phyloP scores from a whole-genome alignment of 2,797 vertebrate species.

The Anguilla megastoma region DNA sequence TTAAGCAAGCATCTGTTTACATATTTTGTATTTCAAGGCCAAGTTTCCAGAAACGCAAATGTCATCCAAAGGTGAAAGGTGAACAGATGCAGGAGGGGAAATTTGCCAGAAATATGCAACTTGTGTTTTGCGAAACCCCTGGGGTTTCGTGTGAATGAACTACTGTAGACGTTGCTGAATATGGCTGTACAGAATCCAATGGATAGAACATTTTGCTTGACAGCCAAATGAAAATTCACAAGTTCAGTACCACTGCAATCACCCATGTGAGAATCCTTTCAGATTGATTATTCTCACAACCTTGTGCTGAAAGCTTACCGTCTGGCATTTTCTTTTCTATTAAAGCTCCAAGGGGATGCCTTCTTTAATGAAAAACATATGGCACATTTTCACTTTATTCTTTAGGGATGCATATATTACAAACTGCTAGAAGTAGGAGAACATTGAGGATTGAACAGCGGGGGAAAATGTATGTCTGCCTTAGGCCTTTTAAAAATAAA shows the following conservation, averaged over 20 bases:
- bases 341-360: neutral
- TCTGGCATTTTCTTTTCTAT: neutral
- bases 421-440: neutral
- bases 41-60: slow-evolving; percentile 66
- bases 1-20: neutral
- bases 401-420: neutral
- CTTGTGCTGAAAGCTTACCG: neutral
- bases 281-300: neutral
- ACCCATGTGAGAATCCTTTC: neutral
- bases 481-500: neutral
- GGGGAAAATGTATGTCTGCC: neutral
- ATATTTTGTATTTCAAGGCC: slow-evolving; percentile 59
- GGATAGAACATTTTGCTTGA: neutral
- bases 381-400: slow-evolving; percentile 10
- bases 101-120: slow-evolving; percentile 57
- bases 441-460: neutral
- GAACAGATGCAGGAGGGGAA: slow-evolving; percentile 46
- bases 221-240: neutral
- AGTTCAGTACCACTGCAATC: neutral
- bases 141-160: slow-evolving; percentile 67
- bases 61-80: slow-evolving; percentile 53
- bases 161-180: slow-evolving; percentile 60
- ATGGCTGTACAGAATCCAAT: slow-evolving; percentile 46
- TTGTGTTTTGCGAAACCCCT: slow-evolving; percentile 60
- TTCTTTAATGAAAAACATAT: slow-evolving; percentile 26